phyloP scores from a whole-genome alignment of 2,888 invertebrate genomes.

The Hypolimnas misippus region DNA sequence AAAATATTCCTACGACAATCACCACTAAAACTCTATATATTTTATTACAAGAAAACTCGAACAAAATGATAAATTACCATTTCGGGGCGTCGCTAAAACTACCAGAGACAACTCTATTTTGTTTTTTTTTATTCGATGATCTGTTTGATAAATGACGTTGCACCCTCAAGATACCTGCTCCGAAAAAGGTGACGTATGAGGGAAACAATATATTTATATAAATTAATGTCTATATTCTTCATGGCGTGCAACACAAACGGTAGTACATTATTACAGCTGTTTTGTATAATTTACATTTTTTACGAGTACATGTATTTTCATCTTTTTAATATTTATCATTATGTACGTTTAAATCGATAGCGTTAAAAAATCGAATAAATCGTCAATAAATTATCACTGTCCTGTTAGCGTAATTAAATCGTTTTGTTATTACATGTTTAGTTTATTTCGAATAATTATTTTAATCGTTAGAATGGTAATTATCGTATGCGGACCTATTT shows the following conservation, averaged over 20 bases:
- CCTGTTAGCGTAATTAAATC: neutral
- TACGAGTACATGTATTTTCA: slow-evolving; percentile 15
- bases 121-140: slow-evolving; percentile 63
- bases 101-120: slow-evolving; percentile 67
- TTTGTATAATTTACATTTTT: slow-evolving; percentile 54
- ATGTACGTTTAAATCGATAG: neutral
- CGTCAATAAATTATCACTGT: neutral
- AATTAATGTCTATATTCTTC: slow-evolving; percentile 78
- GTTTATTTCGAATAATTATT: slow-evolving; percentile 2
- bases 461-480: neutral
- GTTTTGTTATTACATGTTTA: neutral
- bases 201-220: slow-evolving; percentile 67
- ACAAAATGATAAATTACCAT: slow-evolving; percentile 27
- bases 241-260: slow-evolving; percentile 45
- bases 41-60: slow-evolving; percentile 19
- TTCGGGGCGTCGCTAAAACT: slow-evolving; percentile 63
- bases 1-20: slow-evolving; percentile 8
- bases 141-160: slow-evolving; percentile 73
- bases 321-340: neutral
- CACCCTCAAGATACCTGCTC: slow-evolving; percentile 70
- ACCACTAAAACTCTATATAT: slow-evolving; percentile 24
- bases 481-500: neutral
- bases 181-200: slow-evolving; percentile 61
- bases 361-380: neutral
- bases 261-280: slow-evolving; percentile 34